Base-by-base conservation (phyloP, 2,797 vertebrate genomes). In the Tauraco hartlaubi region DNA sequence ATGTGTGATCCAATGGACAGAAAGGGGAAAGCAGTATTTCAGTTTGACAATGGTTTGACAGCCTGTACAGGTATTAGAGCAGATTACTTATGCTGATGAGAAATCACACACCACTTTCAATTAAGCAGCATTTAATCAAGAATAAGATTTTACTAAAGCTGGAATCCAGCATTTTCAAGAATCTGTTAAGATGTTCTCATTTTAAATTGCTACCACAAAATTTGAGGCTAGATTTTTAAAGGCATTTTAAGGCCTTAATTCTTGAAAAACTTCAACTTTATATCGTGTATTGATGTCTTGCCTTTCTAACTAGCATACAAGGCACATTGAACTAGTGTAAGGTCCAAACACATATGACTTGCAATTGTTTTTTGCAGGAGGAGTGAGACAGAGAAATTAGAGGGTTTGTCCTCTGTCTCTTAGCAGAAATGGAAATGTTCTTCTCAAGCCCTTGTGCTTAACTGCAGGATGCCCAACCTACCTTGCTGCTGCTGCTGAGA, bases 111-210 rank as follows among this genome's bases (percentile, higher is more conserved):
- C 15, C 1, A 1, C 78, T 92, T 88, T 82, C 66, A 76, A 73
- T 82, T 68, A 95, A 85, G 49, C n/a, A 87, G 37, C 63, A 48
- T 87, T 87, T 85, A 76, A 93, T 74, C 18, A 61, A 86, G 59
- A 73, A 25, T 17, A 66, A 87, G 80, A 15, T 86, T 59, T 82
- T 51, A 49, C 22, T 64, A n/a, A 78, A 76, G 5, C 44, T 79
- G 20, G 15, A 76, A 84, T 71, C 54, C 26, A 74, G 49, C 26
- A 28, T 76, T 90, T 88, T 64, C 23, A 90, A 43, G 23, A 74
- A 59, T 58, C 37, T 73, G 6, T 39, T n/a, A 79, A 69, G 41
- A 6, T 71, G 15, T 37, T 79, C 46, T 33, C 66, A 46, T 35
- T 86, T 85, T 49, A 81, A 79, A 56, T 54, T 67, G 41, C 71